These are phyloP conservation scores for Vandiemenella viatica DNA, from an alignment of 2,888 invertebrate genomes.

Conservation along the genomic window DNA sequence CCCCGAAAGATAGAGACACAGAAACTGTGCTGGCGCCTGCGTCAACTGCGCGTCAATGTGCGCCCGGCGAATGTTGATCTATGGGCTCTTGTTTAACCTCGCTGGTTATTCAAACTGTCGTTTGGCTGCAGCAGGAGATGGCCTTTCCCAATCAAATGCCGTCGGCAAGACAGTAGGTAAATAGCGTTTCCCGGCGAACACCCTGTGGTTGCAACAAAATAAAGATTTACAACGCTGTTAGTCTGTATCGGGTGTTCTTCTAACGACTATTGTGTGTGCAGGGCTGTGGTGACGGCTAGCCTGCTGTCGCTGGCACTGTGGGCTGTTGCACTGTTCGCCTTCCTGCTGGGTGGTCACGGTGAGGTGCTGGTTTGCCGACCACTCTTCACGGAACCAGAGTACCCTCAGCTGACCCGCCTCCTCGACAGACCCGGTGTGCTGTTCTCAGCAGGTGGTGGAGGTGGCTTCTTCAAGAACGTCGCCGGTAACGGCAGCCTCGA, in stretches of 20 bases:
- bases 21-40: too few relatives aligned
- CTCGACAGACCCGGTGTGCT: constrained; percentile 51
- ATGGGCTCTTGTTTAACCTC: too few relatives aligned
- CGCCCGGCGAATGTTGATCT: too few relatives aligned
- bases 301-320: constrained; percentile 43
- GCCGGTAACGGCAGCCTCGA: constrained; percentile 38
- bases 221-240: not conserved
- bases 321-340: constrained; percentile 38
- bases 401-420: constrained; percentile 43
- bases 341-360: constrained; percentile 47
- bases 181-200: too few relatives aligned
- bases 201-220: too few relatives aligned
- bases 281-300: constrained; percentile 40
- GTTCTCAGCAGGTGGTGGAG: constrained; percentile 31
- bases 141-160: too few relatives aligned
- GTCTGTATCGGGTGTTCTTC: not conserved
- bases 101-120: too few relatives aligned
- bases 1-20: too few relatives aligned
- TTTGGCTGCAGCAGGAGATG: too few relatives aligned
- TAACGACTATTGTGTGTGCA: constrained; percentile 20
- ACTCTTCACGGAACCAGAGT: constrained; percentile 50
- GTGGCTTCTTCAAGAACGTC: constrained; percentile 36
- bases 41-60: too few relatives aligned
- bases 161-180: too few relatives aligned
- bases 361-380: constrained; percentile 57